Evolutionary conservation across 2,797 vertebrate genomes (phyloP).

Genomic region (Streptopelia turtur): DNA sequence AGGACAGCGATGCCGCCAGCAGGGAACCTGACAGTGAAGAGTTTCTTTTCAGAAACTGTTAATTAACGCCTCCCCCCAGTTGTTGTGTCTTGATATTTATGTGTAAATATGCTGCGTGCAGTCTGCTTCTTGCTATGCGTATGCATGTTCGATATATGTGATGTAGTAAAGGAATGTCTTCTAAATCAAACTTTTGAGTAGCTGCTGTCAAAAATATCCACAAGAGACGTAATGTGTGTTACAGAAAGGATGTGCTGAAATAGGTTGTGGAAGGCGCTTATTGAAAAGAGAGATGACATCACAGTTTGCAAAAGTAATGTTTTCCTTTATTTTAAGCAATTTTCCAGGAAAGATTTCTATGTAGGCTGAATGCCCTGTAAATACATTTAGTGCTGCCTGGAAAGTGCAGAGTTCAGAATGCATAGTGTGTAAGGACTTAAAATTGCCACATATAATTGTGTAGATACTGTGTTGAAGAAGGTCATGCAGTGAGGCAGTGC

Average conservation of each 20-base stretch:
- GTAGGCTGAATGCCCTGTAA: neutral
- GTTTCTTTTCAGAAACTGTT: neutral
- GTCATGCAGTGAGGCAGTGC: neutral
- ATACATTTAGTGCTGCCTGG: neutral
- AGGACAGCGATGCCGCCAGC: neutral
- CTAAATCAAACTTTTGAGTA: neutral
- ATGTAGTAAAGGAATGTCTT: neutral
- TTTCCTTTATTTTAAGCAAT: neutral
- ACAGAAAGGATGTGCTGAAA: neutral
- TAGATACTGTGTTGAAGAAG: neutral
- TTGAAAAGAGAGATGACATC: conserved; percentile 30
- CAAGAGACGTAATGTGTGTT: rapidly evolving
- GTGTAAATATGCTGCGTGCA: rapidly evolving
- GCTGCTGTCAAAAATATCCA: neutral
- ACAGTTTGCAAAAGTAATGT: conserved; percentile 27
- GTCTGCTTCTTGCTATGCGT: neutral
- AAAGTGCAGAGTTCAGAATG: neutral
- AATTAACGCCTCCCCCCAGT: no score
- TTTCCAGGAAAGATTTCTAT: neutral
- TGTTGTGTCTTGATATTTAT: neutral
- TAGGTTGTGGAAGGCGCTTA: neutral
- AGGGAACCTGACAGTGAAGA: neutral
- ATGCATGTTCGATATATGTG: rapidly evolving
- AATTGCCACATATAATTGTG: neutral
- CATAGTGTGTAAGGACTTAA: neutral